A percentile compares a stretch with the other conserved stretches of the same genome.
These are phyloP conservation scores for Colostygia pectinataria DNA, from an alignment of 2,888 invertebrate genomes.

Conservation along the genomic window DNA sequence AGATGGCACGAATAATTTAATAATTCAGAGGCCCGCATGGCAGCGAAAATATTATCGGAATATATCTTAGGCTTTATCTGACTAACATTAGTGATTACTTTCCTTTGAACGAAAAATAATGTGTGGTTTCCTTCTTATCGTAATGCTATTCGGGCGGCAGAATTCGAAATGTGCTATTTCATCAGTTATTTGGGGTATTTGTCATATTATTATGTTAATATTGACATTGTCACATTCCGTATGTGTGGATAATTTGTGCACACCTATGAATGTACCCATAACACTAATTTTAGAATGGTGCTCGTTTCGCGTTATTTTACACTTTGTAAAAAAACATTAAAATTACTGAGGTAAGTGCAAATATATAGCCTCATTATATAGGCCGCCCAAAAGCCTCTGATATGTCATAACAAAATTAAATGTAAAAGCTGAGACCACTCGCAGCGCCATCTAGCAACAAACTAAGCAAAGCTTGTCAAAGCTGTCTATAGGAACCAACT, in stretches of 20 bases:
- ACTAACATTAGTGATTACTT: conserved; percentile 44
- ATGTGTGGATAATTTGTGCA: background rate
- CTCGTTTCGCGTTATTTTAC: too few relatives aligned
- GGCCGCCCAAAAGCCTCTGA: too few relatives aligned
- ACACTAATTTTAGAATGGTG: too few relatives aligned
- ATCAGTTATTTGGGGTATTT: conserved; percentile 6
- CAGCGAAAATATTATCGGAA: conserved; percentile 45
- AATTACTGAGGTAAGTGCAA: too few relatives aligned
- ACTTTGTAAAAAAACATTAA: too few relatives aligned
- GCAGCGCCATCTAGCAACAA: too few relatives aligned
- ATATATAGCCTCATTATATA: too few relatives aligned
- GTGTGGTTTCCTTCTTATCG: conserved; percentile 5
- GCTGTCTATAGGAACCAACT: too few relatives aligned
- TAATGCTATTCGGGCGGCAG: conserved; percentile 4
- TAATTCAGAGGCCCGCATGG: conserved; percentile 53
- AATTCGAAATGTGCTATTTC: conserved; percentile 12
- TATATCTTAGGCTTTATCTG: conserved; percentile 47
- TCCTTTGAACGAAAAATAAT: conserved; percentile 39
- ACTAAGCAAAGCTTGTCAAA: too few relatives aligned
- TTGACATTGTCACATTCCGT: background rate
- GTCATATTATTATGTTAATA: conserved; percentile 1
- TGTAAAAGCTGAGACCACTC: too few relatives aligned
- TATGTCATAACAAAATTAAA: too few relatives aligned
- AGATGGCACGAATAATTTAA: conserved; percentile 64
- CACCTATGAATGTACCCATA: too few relatives aligned